Evolutionary conservation across 2,113 vertebrate genomes (phyloP).

Genomic region (Patagioenas fasciata): DNA sequence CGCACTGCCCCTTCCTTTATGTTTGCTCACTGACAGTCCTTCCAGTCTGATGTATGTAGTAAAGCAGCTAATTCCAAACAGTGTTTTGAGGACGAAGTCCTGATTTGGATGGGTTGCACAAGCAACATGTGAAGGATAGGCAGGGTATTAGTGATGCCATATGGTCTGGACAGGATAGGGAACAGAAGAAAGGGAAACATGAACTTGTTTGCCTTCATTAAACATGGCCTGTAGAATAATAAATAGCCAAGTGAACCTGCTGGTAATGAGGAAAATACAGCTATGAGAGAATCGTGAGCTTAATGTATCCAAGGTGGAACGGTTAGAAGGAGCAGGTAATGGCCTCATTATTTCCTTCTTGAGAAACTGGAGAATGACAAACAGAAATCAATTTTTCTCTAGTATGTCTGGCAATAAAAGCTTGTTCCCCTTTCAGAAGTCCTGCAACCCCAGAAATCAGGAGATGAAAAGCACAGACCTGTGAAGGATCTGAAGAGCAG

Average conservation of each 20-base stretch:
- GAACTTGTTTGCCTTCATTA: neutral
- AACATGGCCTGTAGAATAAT: neutral
- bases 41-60: neutral
- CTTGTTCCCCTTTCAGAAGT: neutral
- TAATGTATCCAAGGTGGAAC: neutral
- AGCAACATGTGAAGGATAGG: neutral
- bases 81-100: neutral
- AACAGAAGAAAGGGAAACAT: neutral
- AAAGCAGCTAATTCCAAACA: neutral
- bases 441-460: neutral
- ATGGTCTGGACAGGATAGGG: neutral
- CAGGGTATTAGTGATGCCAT: neutral
- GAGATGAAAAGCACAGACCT: conserved; percentile 3
- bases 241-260: neutral
- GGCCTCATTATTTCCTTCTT: neutral
- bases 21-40: neutral
- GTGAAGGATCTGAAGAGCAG: neutral
- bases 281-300: neutral
- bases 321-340: neutral
- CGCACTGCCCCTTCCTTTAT: neutral
- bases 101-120: neutral
- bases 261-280: neutral
- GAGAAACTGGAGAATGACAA: neutral
- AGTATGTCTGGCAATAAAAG: neutral
- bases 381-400: neutral